Base-by-base conservation (phyloP, 2,113 vertebrate species). In the Eublepharis macularius region DNA sequence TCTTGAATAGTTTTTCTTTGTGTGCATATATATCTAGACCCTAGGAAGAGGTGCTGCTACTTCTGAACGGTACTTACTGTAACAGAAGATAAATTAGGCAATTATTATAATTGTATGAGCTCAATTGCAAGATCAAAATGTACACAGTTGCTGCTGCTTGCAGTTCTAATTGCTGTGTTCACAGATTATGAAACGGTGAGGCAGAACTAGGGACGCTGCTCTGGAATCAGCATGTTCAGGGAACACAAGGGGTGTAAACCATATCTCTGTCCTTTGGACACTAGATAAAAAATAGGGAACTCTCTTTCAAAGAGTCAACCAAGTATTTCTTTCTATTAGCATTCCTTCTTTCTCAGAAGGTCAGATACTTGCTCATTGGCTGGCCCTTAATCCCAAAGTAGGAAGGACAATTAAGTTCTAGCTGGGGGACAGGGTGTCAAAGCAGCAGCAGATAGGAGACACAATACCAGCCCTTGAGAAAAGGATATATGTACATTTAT, bases 61-160 rank as follows among this genome's bases (percentile, higher is more conserved):
- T 10, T 24, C 26, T n/a, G 9, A 41, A 32, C 29, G 43, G n/a
- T 0, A 0, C 17, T 8, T 70, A 45, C 34, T 49, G 6, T 65
- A 47, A 29, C 19, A 43, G 63, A 73, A 73, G 29, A 13, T 0
- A 0, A 29, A 43, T 76, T 45, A 3, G 41, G 2, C 72, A 72
- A 36, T 47, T 69, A 66, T 73, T n/a, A n/a, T 17, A 60, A 39
- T 60, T 43, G 10, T 26, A 57, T 51, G 16, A 26, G 29, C 14
- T 41, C 51, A 41, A 34, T 74, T 68, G 21, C 29, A 84, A 19
- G 47, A 88, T 49, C 79, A 63, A 29, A 34, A 16, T 65, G 32
- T 39, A 36, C 34, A 5, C 2, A 68, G 8, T 19, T 86, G 12
- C 36, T 29, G 11, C 75, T 86, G 63, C 43, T 84, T 0, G 0